Evolutionary conservation across 2,888 invertebrate genomes (phyloP), one percentile per base, ranked within the genome.

Genomic region (Dasypogon diadema): DNA sequence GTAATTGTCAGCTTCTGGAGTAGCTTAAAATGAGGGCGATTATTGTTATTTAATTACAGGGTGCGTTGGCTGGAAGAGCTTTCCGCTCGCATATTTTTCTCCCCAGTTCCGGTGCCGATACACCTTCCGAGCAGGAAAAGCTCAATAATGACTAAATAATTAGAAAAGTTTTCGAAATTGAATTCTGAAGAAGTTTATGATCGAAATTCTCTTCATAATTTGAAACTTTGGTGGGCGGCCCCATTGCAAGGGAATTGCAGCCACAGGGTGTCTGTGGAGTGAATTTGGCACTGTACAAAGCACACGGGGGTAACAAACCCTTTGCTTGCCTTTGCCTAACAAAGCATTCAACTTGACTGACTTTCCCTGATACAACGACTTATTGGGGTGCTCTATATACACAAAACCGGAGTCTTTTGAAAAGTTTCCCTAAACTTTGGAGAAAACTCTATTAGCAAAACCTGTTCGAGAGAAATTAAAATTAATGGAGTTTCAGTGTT

Each of bases 101-200:
- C 51, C 70, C 18, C 26, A 21, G 22, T 21, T 51, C 58, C 75
- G 70, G 70, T 79, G 73, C 76, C 54, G 26, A 48, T 34, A 76
- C 48, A 76, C 68, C 68, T 74, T 74, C 24, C 63, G 18, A 37
- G 56, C 72, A 68, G 70, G 42, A 60, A 75, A 77, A 51, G 51
- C 63, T 68, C 73, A 65, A 75, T 84, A 84, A 84, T 84, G 83
- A 83, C 83, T 83, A 84, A 85, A 83, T 84, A 84, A 84, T 85
- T 84, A 83, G 84, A 84, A 84, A 84, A 84, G 81, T 84, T 85
- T 84, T 82, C 26, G 24, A 56, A 70, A 70, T 70, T 70, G 34
- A 70, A 70, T 70, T n/a, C 5, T 21, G 34, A 70, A 70, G 54
- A 54, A 48, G 6, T 24, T 46, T 65, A 14, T 34, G 60, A 60